Base-by-base conservation (phyloP, 1,140 invertebrate species). In the Lerema accius region DNA sequence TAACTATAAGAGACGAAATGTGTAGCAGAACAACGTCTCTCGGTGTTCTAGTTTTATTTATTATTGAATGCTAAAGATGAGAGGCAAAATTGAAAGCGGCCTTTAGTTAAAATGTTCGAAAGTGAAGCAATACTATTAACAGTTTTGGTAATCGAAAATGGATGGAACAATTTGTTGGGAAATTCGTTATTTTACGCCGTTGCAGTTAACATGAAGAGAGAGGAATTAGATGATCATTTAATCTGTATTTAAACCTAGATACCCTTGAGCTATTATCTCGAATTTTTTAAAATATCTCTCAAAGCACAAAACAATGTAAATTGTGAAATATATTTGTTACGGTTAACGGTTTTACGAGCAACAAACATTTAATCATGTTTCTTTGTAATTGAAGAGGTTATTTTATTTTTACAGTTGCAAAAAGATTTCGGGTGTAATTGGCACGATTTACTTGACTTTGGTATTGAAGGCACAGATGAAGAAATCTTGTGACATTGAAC, bases 91-190 rank as follows among this genome's bases (percentile, higher is more conserved):
- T 13, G 17, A 7, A 37, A 1, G 1, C n/a, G 13, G 13, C 19
- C n/a, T 51, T n/a, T n/a, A n/a, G n/a, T 16, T 42, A 40, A 53
- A 40, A 11, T 39, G 40, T 40, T 53, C 16, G 50, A 56, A 56
- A 32, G 39, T 56, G 23, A 45, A 7, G 53, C 39, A 56, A 56
- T 45, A 11, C 42, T 45, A 42, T 56, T 55, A 15, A 45, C 19
- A n/a, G 53, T 56, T 56, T 45, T 32, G 23, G 39, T 56, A 56
- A 56, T 45, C 40, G 53, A 17, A 40, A 56, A 28, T 40, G 53
- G 53, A 56, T 56, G 17, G 43, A 56, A 56, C 53, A 23, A 56
- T 45, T 56, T 56, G 40, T 56, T 56, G 53, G 17, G 53, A 56
- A 56, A 56, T 56, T 56, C 16, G 53, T 56, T 43, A 56, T 56